These are phyloP conservation scores for Tupaia chinensis DNA, from an alignment of 2,113 vertebrate species.

Conservation along the genomic window DNA sequence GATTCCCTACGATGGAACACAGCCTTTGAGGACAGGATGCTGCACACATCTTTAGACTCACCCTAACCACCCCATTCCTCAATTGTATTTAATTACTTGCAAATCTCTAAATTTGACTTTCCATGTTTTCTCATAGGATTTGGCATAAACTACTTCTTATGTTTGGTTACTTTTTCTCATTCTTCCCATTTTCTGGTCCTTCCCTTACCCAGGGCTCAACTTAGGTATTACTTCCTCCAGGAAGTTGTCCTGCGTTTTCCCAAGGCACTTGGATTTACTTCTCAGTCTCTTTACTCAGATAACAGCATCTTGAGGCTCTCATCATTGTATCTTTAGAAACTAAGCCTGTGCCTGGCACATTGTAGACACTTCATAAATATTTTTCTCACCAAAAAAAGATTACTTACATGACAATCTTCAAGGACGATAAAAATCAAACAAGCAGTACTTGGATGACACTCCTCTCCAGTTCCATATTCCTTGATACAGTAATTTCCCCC, in stretches of 20 bases:
- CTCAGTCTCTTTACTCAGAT: neutral
- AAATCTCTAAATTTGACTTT: neutral
- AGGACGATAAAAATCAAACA: slow-evolving; percentile 44
- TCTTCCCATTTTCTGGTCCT: neutral
- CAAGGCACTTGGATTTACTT: neutral
- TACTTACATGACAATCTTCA: slow-evolving; percentile 21
- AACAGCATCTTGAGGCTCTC: neutral
- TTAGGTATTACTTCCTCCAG: neutral
- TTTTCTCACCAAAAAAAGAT: slow-evolving; percentile 34
- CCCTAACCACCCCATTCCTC: neutral
- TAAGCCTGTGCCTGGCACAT: neutral
- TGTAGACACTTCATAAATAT: neutral
- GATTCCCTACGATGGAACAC: neutral
- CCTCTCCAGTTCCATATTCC: neutral
- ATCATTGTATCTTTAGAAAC: neutral
- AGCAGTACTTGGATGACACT: neutral
- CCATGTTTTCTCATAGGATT: neutral
- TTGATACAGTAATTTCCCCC: neutral
- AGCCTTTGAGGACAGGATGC: neutral
- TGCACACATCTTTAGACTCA: neutral
- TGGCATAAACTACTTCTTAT: neutral
- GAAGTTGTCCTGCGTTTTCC: neutral
- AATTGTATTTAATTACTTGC: neutral
- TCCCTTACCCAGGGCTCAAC: neutral
- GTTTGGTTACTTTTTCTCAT: neutral